Evolutionary conservation across 2,113 vertebrate species (phyloP).

Genomic region (Motacilla tschutschensis): DNA sequence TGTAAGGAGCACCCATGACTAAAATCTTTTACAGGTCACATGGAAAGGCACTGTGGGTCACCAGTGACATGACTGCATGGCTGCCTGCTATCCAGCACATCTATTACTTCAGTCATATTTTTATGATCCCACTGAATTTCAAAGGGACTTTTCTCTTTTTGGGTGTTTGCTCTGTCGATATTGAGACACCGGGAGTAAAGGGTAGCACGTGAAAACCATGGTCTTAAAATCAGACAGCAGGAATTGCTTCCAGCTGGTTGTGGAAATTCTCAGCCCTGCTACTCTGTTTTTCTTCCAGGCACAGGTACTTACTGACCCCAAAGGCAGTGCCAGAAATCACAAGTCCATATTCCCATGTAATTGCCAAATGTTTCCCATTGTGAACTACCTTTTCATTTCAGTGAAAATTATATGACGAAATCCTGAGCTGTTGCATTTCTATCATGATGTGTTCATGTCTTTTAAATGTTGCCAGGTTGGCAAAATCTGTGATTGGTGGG

Average conservation of each 20-base stretch:
- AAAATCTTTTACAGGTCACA: not conserved
- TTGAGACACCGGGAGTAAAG: not conserved
- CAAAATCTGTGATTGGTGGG: not conserved
- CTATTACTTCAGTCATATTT: not conserved
- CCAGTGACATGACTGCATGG: not conserved
- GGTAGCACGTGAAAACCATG: not conserved
- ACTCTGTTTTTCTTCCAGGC: not conserved
- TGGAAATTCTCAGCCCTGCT: not conserved
- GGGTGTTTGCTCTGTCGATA: not conserved
- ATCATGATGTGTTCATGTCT: not conserved
- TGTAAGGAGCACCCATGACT: not conserved
- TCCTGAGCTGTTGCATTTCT: not conserved
- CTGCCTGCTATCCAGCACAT: not conserved
- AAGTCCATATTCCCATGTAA: not conserved
- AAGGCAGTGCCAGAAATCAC: not conserved
- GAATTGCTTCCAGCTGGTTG: not conserved
- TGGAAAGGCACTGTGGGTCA: not conserved
- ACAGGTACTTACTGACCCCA: not conserved
- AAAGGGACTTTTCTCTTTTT: not conserved
- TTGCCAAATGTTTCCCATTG: not conserved
- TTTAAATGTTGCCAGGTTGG: conserved; percentile 7
- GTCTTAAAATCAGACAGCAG: not conserved
- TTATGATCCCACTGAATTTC: not conserved
- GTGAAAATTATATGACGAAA: not conserved
- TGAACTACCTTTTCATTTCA: not conserved